Evolutionary conservation across 2,888 invertebrate genomes (phyloP), one percentile per base, ranked within the genome.

Genomic region (Mylabris sibirica): DNA sequence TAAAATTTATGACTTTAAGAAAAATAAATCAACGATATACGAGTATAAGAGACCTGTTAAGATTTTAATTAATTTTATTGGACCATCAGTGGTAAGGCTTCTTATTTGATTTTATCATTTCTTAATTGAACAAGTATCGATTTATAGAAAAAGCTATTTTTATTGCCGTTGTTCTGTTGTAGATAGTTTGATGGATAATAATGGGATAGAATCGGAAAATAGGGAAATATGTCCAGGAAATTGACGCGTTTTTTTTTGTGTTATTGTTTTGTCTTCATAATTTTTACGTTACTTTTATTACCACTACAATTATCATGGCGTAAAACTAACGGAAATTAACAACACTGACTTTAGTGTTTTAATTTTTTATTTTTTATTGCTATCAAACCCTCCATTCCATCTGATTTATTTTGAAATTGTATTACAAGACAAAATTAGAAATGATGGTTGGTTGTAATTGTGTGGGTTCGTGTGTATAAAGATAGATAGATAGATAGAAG

Each of bases 161-260:
- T 30, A 6, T 41, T 41, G 14, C 14, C 14, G 14, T 41, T 14
- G 6, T 14, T 41, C n/a, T n/a, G 4, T 14, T 41, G 5, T 41
- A 41, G n/a, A 3, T 41, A n/a, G 14, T 49, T 49, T 20, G 49
- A 49, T 5, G 30, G 8, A 30, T 30, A 30, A 49, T 49, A 8
- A 6, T 22, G 8, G 49, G 5, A 2, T 30, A 49, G 4, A 49
- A 49, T 49, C 20, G 49, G n/a, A 26, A 63, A 44, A 20, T 59
- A 77, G 75, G 78, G 78, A 79, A 80, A 78, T 79, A 77, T 75
- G 77, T 69, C 69, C 75, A 78, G 80, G 78, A 80, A 80, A 80
- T 80, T 79, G 79, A 77, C 75, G 77, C 77, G 75, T 75, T 75
- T 79, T 77, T 74, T 71, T 73, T 72, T 66, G 4, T 12, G 22